A percentile compares a stretch with the other conserved stretches of the same genome.
phyloP scores from a whole-genome alignment of 2,888 invertebrate species.

The Spisula solida region DNA sequence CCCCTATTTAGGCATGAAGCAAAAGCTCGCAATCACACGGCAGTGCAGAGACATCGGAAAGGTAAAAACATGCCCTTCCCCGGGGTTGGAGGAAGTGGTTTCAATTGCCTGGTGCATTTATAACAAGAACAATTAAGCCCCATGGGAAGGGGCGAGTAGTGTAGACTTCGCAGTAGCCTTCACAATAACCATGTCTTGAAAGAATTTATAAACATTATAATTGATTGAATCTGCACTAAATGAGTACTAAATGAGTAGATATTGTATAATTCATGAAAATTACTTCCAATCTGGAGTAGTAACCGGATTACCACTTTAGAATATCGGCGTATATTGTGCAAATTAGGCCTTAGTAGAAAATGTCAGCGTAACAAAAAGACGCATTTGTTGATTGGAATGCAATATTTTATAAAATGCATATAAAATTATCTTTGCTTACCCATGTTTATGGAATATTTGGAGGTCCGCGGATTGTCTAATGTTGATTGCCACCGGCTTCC shows the following conservation, averaged over 20 bases:
- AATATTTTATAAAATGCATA: neutral
- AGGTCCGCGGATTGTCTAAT: neutral
- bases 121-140: neutral
- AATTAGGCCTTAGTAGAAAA: neutral
- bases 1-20: too few relatives aligned
- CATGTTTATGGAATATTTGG: neutral
- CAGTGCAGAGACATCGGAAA: too few relatives aligned
- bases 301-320: neutral
- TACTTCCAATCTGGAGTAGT: neutral
- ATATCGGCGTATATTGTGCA: neutral
- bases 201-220: too few relatives aligned
- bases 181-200: too few relatives aligned
- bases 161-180: too few relatives aligned
- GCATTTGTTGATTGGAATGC: neutral
- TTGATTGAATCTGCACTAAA: too few relatives aligned
- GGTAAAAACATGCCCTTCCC: too few relatives aligned
- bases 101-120: neutral
- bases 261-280: neutral
- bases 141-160: too few relatives aligned
- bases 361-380: neutral
- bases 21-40: neutral
- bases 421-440: neutral
- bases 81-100: too few relatives aligned
- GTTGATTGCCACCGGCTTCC: slow-evolving; percentile 16
- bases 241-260: neutral